Evolutionary conservation across 2,888 invertebrate species (phyloP).

Genomic region (Athalia cordata): DNA sequence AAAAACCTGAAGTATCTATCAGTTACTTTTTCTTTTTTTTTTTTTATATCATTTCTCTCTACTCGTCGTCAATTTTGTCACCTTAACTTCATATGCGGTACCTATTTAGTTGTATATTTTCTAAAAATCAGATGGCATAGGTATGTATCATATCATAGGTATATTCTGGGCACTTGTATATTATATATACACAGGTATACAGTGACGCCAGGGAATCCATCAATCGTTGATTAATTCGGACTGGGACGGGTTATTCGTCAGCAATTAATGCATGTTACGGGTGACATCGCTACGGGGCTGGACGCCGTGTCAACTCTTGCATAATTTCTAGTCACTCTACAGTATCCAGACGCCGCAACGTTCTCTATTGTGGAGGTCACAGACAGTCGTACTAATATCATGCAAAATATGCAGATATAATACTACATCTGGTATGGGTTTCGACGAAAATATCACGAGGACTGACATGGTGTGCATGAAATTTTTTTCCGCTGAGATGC

Average conservation of each 20-base stretch:
- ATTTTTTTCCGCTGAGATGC: too few relatives aligned
- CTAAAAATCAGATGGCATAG: too few relatives aligned
- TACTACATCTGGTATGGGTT: too few relatives aligned
- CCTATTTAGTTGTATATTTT: neutral
- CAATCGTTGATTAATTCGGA: slow-evolving; percentile 33
- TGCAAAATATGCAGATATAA: too few relatives aligned
- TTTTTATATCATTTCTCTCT: too few relatives aligned
- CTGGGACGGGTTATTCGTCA: slow-evolving; percentile 31
- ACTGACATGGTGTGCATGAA: too few relatives aligned
- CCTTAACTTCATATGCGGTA: neutral
- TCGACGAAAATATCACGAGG: too few relatives aligned
- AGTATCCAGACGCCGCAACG: slow-evolving; percentile 24
- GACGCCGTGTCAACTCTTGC: slow-evolving; percentile 27
- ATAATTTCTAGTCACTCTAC: slow-evolving; percentile 41
- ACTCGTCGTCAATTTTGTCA: neutral
- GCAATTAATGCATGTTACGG: slow-evolving; percentile 29
- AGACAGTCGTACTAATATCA: neutral
- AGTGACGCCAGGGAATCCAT: neutral
- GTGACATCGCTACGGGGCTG: slow-evolving; percentile 13
- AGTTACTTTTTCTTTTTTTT: too few relatives aligned
- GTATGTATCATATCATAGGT: too few relatives aligned
- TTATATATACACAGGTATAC: neutral
- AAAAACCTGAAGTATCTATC: too few relatives aligned
- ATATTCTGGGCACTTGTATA: neutral
- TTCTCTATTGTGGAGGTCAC: slow-evolving; percentile 28